A percentile compares a stretch with the other conserved stretches of the same genome.
phyloP scores from a whole-genome alignment of 2,797 vertebrate genomes.

The Alfaro cultratus region DNA sequence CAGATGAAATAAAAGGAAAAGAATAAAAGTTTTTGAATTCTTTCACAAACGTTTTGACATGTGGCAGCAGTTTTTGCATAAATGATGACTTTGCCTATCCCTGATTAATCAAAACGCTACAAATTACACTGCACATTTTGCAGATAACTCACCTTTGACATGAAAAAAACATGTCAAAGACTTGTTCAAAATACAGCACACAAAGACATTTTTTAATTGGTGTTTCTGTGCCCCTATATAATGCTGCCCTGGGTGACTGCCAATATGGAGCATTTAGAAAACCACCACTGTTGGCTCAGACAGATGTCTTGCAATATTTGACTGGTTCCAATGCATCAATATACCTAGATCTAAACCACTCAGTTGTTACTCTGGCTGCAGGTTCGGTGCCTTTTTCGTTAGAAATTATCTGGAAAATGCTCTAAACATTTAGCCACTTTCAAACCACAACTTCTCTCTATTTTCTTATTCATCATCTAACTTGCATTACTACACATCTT shows the following conservation, averaged over 20 bases:
- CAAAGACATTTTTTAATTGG: background rate
- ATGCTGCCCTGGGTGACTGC: conserved; percentile 48
- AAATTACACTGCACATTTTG: background rate
- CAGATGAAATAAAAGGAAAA: background rate
- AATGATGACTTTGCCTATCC: background rate
- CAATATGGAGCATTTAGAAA: conserved; percentile 32
- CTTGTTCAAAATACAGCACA: background rate
- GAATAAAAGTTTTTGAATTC: background rate
- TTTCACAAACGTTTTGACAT: background rate
- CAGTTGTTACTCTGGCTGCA: background rate
- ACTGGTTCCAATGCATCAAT: background rate
- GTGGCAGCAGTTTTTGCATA: too few relatives aligned
- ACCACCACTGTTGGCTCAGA: background rate
- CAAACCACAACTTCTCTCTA: background rate
- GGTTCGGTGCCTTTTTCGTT: background rate
- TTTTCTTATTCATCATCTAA: background rate
- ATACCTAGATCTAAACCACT: too few relatives aligned
- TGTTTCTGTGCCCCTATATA: background rate
- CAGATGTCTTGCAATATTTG: background rate
- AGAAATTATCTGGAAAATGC: background rate
- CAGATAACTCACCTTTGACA: background rate
- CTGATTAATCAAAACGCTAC: background rate
- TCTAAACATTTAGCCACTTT: background rate
- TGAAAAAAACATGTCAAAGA: background rate
- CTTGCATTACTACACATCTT: background rate